Evolutionary conservation across 30 jellyfish, hydroid and myxozoan species (phyloP), one percentile per base, ranked within the genome.

Genomic region (Clytia hemisphaerica): DNA sequence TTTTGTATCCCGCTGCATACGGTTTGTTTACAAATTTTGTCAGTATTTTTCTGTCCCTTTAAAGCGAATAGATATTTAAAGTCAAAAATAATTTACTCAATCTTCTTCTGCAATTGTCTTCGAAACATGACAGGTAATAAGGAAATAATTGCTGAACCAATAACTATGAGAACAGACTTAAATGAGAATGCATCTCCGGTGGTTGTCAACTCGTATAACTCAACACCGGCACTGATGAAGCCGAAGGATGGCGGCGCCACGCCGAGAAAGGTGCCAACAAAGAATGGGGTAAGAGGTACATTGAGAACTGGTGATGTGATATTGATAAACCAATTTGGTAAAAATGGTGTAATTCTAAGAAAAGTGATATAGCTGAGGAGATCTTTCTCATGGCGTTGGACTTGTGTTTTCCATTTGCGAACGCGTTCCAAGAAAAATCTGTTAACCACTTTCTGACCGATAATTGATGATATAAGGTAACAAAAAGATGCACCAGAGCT

Each of bases 231-330:
- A 48, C 95, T 85, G 30, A 85, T 85, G 53, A 76, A 85, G 25
- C 93, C 95, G 72, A 85, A 85, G 0, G 95, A 85, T 38, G 95
- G 95, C 45, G 95, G 95, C 2, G 95, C 95, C 4, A 85, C 95
- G 19, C 95, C 95, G 19, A 85, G 29, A 72, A 85, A 85, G 16
- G 95, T 85, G 16, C 95, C 95, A 21, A 85, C 57, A 54, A 78
- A 77, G 51, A 85, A 85, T 1, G 93, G 93, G 72, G 79, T 60
- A n/a, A 85, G 74, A 10, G 95, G 70, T 6, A 85, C 95, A 71
- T 85, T 73, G 4, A 85, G 75, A 28, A 85, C 93, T 45, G 95
- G 95, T n/a, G 95, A 69, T 36, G 95, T 85, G 7, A 85, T 77
- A 48, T 85, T 85, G 42, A 85, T 85, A 63, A 85, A 85, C 95